Conservation (phyloP, 2,113 vertebrate species). For the Pteruthius melanotis region DNA sequence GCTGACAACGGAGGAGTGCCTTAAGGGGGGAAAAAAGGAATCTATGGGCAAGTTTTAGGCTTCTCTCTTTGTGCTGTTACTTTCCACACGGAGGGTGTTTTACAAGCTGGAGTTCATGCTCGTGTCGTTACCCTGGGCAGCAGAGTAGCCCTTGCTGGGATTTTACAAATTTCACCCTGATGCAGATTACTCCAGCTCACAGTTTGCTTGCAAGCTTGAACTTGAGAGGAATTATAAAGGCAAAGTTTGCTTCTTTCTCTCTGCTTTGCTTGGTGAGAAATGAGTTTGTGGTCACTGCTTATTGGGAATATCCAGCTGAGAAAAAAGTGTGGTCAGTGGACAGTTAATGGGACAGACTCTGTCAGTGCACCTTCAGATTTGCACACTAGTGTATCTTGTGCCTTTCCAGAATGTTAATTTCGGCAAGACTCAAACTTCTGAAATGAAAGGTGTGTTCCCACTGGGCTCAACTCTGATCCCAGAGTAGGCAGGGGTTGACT, state of each 20-base stretch:
- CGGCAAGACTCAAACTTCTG: not conserved
- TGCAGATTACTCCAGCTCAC: not conserved
- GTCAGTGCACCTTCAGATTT: not conserved
- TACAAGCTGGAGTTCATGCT: not conserved
- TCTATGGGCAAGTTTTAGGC: not conserved
- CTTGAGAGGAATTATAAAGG: not conserved
- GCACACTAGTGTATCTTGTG: not conserved
- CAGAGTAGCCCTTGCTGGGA: not conserved
- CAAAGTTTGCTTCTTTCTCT: not conserved
- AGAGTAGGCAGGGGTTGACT: not conserved
- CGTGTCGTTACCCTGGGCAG: not conserved
- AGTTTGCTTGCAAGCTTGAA: not conserved
- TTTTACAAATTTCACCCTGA: not conserved
- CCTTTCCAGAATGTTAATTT: not conserved
- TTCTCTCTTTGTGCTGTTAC: not conserved
- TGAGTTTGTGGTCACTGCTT: not conserved
- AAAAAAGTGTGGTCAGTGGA: not conserved
- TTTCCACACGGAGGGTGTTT: not conserved
- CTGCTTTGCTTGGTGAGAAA: not conserved
- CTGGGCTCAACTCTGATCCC: not conserved
- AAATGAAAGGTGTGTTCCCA: not conserved
- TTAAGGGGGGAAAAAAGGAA: not conserved
- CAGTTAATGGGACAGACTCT: not conserved
- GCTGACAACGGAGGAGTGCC: not conserved
- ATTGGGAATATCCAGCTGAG: not conserved